Percentiles rank a stretch among this genome's conserved stretches.
These are phyloP conservation scores for Furcifer pardalis DNA, from an alignment of 2,797 vertebrate species.

Conservation along the genomic window DNA sequence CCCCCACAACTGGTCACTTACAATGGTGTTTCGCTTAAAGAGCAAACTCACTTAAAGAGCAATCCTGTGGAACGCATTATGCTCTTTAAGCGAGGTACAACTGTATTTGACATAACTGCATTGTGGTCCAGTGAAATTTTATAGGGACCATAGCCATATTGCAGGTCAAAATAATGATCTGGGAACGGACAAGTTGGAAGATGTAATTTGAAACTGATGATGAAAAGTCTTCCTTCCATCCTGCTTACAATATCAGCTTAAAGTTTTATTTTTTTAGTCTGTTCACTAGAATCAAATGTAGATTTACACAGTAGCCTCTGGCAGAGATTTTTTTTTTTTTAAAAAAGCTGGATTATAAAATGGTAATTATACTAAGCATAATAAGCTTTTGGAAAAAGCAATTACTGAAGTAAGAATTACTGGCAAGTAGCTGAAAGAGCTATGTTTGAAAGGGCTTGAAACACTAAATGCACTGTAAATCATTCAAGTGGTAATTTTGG, in stretches of 20 bases:
- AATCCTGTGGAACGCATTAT: too few species aligned
- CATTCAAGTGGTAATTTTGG: slow-evolving; percentile 37
- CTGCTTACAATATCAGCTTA: not conserved
- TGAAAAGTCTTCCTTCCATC: not conserved
- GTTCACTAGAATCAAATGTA: not conserved
- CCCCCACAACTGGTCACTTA: too few species aligned
- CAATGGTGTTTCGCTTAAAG: too few species aligned
- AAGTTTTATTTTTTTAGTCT: not conserved
- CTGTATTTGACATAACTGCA: not conserved
- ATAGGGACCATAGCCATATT: not conserved
- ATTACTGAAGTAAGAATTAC: slow-evolving; percentile 25
- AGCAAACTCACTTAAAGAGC: too few species aligned
- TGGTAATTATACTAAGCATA: slow-evolving; percentile 22
- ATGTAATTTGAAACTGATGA: not conserved
- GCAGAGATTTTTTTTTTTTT: not conserved
- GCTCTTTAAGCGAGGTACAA: too few species aligned
- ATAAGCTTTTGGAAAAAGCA: slow-evolving; percentile 15
- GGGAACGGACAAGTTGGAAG: not conserved
- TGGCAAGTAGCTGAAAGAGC: slow-evolving; percentile 26
- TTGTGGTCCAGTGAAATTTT: not conserved
- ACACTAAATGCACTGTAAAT: slow-evolving; percentile 35
- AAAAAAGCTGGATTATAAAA: slow-evolving; percentile 1
- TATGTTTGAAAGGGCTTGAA: slow-evolving; percentile 25
- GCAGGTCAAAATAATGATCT: not conserved
- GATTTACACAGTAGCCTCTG: not conserved